phyloP scores from a whole-genome alignment of 2,888 invertebrate genomes.

The Oithona nana region DNA sequence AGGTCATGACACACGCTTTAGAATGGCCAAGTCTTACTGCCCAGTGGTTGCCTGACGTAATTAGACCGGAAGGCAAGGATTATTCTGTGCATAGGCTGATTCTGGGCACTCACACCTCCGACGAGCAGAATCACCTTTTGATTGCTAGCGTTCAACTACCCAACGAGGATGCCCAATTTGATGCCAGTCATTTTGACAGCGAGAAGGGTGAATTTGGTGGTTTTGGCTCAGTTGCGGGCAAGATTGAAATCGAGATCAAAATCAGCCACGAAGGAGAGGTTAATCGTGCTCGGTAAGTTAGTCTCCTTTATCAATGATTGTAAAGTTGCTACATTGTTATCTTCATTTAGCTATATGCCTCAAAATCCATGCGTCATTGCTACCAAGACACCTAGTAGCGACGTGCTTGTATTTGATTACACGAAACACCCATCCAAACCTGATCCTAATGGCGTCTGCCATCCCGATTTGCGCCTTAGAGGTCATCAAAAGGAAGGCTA shows the following conservation, averaged over 20 bases:
- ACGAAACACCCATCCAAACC: constrained; percentile 98
- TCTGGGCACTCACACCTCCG: constrained; percentile 95
- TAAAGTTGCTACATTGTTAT: no score
- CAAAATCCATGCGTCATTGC: constrained; percentile 98
- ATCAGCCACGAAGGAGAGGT: constrained; percentile 99
- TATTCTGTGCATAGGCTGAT: constrained; percentile 92
- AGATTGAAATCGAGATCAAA: constrained; percentile 98
- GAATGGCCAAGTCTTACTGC: constrained; percentile 99
- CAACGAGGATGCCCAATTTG: constrained; percentile 97
- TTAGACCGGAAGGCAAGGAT: constrained; percentile 44
- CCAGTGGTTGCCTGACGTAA: constrained; percentile 97
- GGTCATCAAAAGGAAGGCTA: constrained; percentile 92
- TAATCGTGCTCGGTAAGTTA: constrained; percentile 90
- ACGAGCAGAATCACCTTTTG: constrained; percentile 94
- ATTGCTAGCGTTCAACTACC: constrained; percentile 97
- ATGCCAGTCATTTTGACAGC: constrained; percentile 87
- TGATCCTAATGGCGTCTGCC: constrained; percentile 90
- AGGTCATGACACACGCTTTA: constrained; percentile 99
- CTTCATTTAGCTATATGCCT: constrained; percentile 96
- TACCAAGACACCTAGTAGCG: constrained; percentile 98
- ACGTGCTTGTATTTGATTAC: constrained; percentile 97
- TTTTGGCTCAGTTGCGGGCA: constrained; percentile 95
- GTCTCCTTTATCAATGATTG: no score
- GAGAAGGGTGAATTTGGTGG: constrained; percentile 99
- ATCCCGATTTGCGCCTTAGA: constrained; percentile 81